Evolutionary conservation across 2,888 invertebrate genomes (phyloP).

Genomic region (Spialia ferax): DNA sequence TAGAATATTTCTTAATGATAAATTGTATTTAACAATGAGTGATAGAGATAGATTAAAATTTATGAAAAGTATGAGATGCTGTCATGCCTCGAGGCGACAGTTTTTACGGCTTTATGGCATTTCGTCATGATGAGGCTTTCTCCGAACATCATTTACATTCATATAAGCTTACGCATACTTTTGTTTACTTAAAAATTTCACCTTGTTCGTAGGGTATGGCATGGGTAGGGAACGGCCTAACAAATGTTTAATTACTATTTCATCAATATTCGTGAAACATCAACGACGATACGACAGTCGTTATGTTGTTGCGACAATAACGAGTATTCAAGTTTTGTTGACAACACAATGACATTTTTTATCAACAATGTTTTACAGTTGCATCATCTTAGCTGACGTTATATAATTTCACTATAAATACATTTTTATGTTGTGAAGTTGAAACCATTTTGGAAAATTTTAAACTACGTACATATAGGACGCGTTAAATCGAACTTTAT

Average conservation of each 20-base stretch:
- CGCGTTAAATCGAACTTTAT: too few relatives aligned
- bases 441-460: too few relatives aligned
- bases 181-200: slow-evolving; percentile 81
- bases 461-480: too few relatives aligned
- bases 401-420: slow-evolving; percentile 6
- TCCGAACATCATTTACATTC: slow-evolving; percentile 76
- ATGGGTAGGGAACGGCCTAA: too few relatives aligned
- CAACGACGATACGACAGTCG: too few relatives aligned
- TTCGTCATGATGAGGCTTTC: slow-evolving; percentile 78
- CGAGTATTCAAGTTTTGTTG: slow-evolving; percentile 25
- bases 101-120: slow-evolving; percentile 70
- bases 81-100: slow-evolving; percentile 62
- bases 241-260: slow-evolving; percentile 25
- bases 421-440: too few relatives aligned
- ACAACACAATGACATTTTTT: slow-evolving; percentile 33
- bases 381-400: slow-evolving; percentile 12
- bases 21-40: slow-evolving; percentile 41
- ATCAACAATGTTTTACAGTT: slow-evolving; percentile 21
- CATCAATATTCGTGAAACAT: slow-evolving; percentile 6
- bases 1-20: slow-evolving; percentile 13
- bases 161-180: slow-evolving; percentile 68
- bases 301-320: slow-evolving; percentile 1
- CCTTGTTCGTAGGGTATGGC: slow-evolving; percentile 48
- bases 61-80: slow-evolving; percentile 47
- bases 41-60: slow-evolving; percentile 47